These are phyloP conservation scores for Lophura nycthemera DNA, from an alignment of 2,113 vertebrate species.

Conservation along the genomic window DNA sequence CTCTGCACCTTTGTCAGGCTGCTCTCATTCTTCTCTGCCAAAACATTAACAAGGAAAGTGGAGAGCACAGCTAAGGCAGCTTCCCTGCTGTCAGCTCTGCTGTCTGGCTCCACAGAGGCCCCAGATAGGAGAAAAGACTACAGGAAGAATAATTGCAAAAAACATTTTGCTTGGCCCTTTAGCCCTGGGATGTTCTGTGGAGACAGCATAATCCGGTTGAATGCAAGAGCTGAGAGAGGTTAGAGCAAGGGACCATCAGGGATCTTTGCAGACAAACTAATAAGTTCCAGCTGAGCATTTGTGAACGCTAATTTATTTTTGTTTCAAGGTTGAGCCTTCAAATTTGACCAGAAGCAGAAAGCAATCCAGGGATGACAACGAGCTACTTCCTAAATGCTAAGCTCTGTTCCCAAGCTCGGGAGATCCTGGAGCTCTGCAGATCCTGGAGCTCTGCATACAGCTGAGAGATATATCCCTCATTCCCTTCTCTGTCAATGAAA, in stretches of 20 bases:
- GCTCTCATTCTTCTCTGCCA: slow-evolving; percentile 63
- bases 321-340: not conserved
- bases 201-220: slow-evolving; percentile 53
- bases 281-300: slow-evolving; percentile 40
- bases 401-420: not conserved
- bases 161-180: slow-evolving; percentile 51
- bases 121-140: slow-evolving; percentile 37
- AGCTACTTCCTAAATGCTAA: not conserved
- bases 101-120: slow-evolving; percentile 44
- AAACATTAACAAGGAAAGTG: not conserved
- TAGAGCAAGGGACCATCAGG: slow-evolving; percentile 43
- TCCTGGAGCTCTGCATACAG: not conserved
- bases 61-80: slow-evolving; percentile 23
- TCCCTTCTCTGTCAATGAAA: not conserved
- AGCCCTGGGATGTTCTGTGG: slow-evolving; percentile 47
- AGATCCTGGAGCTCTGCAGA: not conserved
- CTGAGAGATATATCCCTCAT: not conserved
- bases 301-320: slow-evolving; percentile 32
- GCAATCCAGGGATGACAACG: not conserved
- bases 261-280: slow-evolving; percentile 48
- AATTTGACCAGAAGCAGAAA: not conserved
- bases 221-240: slow-evolving; percentile 7
- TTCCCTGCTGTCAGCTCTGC: slow-evolving; percentile 30
- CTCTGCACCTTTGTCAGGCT: slow-evolving; percentile 23
- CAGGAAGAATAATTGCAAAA: slow-evolving; percentile 54